Evolutionary conservation across 1,140 invertebrate species (phyloP).

Genomic region (Solenopsis invicta): DNA sequence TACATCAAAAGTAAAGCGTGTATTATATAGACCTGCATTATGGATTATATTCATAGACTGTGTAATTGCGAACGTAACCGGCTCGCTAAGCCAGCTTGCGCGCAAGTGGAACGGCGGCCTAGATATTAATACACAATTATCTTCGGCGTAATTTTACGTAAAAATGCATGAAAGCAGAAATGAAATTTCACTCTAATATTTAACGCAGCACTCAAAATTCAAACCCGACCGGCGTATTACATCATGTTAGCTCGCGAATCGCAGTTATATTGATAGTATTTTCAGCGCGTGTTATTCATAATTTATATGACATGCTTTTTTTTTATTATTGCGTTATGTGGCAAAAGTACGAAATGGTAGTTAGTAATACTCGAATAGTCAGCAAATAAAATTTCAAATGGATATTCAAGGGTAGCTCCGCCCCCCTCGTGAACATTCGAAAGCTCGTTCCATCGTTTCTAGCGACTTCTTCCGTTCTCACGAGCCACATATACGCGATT

Average conservation of each 20-base stretch:
- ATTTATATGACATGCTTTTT: slow-evolving; percentile 24
- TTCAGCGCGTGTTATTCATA: not conserved
- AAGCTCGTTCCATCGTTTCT: slow-evolving; percentile 49
- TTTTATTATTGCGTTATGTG: not conserved
- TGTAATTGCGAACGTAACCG: not conserved
- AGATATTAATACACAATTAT: slow-evolving; percentile 35
- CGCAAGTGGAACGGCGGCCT: slow-evolving; percentile 9
- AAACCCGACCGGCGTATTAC: not conserved
- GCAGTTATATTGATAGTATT: slow-evolving; percentile 12
- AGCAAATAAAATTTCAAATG: not conserved
- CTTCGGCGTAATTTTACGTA: slow-evolving; percentile 10
- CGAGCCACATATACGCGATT: slow-evolving; percentile 67
- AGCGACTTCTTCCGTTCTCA: slow-evolving; percentile 76
- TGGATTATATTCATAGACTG: slow-evolving; percentile 18
- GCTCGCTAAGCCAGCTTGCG: not conserved
- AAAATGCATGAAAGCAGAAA: slow-evolving; percentile 36
- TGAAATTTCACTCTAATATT: slow-evolving; percentile 41
- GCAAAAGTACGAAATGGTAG: not conserved
- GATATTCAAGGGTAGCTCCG: not conserved
- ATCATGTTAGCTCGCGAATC: not conserved
- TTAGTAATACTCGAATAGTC: not conserved
- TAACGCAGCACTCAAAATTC: slow-evolving; percentile 32
- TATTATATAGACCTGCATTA: not conserved
- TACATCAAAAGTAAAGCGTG: slow-evolving; percentile 10
- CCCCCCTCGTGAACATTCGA: slow-evolving; percentile 47